Base-by-base conservation (phyloP, 2,888 invertebrate species). In the Pandemis corylana region DNA sequence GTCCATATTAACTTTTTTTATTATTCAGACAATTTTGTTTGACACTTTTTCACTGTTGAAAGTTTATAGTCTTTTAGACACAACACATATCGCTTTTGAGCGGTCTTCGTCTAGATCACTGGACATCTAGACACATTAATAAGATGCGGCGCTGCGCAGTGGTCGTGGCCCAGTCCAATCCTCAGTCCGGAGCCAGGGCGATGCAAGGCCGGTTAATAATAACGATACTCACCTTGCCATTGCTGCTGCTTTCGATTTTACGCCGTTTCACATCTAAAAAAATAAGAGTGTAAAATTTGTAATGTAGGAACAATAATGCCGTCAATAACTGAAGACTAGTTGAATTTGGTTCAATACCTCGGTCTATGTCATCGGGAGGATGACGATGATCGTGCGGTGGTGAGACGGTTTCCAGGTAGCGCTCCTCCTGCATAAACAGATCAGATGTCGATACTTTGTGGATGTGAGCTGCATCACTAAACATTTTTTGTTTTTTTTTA, bases 211-310 rank as follows among this genome's bases (percentile, higher is more conserved):
- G 87, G 80, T 83, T 90, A 88, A 91, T 87, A 84, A 89, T 85
- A 88, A 91, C 95, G 94, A 96, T 97, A 97, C 96, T 96, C 96
- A 97, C 97, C 97, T 97, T 98, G 95, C 96, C 96, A 90, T 96
- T 96, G 86, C 92, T 88, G 92, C 95, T 95, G 91, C 94, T 95
- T 91, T 98, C 98, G 94, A 97, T 90, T 96, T 97, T 98, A 95
- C 97, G 96, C 92, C 98, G 96, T 95, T 98, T 98, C 84, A 96
- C 95, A 92, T 97, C 98, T 96, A 91, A 80, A 46, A 13, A 46
- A 28, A 79, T 36, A 36, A 36, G 68, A 51, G 9, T 9, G n/a
- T 46, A 12, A 44, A 15, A n/a, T 41, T 70, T 12, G 12, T 36
- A 65, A 7, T 20, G 9, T 9, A 4, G 49, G 5, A 49, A 7